Base-by-base conservation (phyloP, 2,797 vertebrate species). In the Sebastes kiyomatsui region DNA sequence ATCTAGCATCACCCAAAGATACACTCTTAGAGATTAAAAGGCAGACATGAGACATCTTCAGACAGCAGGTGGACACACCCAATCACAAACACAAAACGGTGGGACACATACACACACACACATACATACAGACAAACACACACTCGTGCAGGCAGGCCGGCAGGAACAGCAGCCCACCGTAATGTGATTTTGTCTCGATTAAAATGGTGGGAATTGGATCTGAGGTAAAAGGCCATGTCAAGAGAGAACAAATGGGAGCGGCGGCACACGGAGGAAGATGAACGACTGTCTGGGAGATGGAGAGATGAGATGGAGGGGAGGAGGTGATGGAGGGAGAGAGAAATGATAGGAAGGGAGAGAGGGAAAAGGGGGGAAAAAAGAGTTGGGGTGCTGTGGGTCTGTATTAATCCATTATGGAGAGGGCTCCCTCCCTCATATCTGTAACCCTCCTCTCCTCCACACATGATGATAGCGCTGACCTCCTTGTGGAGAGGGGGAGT, bases 211-310 rank as follows among this genome's bases (percentile, higher is more conserved):
- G 92, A 93, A 94, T 95, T 94, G 92, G 94, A 95, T 94, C 90
- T 91, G 90, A 91, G 88, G 93, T 93, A 94, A 94, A 94, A 94
- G 94, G 93, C 90, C 94, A 92, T 90, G 93, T 95, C 94, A 92
- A 77, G 91, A 87, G 88, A 90, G 90, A 92, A 91, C 90, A 93
- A 93, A 95, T 94, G 92, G 88, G 87, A 90, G 83, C 83, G 77
- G 82, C 71, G 46, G 83, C 84, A 75, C 81, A 66, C 25, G 73
- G 75, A 23, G 77, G 90, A 94, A 94, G 93, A 94, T 94, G 92
- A 94, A 93, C 80, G 90, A 93, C 86, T 89, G 87, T 92, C 92
- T 88, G 86, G 81, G 78, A 92, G 84, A 94, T 85, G 87, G 91
- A 92, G 90, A 85, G 90, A 87, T 87, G 88, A 84, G 88, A 80